Conservation (phyloP, 2,113 vertebrate genomes). For the chimpanzee (Pan troglodytes) region DNA sequence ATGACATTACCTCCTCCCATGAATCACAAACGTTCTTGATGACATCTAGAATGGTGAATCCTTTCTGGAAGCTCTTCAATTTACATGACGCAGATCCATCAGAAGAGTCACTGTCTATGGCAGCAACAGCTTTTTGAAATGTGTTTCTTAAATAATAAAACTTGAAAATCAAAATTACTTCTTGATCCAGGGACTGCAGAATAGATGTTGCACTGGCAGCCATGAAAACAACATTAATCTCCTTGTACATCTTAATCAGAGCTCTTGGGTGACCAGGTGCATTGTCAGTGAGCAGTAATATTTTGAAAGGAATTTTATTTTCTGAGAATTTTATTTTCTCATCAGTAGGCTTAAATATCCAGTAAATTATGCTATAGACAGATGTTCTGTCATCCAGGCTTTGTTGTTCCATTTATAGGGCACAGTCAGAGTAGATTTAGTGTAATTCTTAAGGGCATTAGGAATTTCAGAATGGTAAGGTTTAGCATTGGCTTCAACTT, state of each 20-base stretch:
- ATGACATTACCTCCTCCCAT: neutral
- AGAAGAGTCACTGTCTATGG: neutral
- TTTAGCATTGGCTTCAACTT: neutral
- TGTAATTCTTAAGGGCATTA: neutral
- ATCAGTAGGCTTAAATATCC: neutral
- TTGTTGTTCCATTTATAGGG: neutral
- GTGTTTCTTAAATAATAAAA: neutral
- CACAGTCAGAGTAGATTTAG: neutral
- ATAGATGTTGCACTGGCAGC: neutral
- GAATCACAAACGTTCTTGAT: neutral
- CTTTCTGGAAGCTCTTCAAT: neutral
- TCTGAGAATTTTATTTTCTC: neutral
- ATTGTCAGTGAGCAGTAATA: neutral
- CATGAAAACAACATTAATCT: neutral
- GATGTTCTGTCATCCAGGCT: neutral
- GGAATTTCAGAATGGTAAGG: neutral
- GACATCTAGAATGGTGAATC: neutral
- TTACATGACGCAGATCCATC: neutral
- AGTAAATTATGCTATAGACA: neutral
- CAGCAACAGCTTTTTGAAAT: neutral
- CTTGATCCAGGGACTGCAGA: neutral
- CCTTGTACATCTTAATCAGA: neutral
- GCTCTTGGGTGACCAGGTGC: neutral
- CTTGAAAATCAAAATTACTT: neutral
- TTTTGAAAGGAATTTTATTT: neutral